Base-by-base conservation (phyloP, 2,113 vertebrate species). In the Pteropus alecto region DNA sequence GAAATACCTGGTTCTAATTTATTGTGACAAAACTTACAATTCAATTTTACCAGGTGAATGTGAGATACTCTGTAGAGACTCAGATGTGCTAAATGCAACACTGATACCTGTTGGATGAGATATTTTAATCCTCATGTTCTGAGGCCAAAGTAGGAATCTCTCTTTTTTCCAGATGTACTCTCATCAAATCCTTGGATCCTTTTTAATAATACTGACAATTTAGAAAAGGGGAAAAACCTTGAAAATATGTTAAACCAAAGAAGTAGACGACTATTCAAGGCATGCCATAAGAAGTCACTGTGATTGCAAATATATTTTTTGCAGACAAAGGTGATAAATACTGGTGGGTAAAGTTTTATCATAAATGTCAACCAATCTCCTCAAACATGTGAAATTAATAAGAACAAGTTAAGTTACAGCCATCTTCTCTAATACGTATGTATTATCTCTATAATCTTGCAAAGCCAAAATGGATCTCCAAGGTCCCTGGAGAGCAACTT, bases 321-420 rank as follows among this genome's bases (percentile, higher is more conserved):
- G 6, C n/a, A 82, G 51, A 82, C 24, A 82, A 63, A 77, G 26
- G 54, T 46, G 15, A 65, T 86, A 79, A 76, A 81, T 54, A 79
- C 9, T 86, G 38, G 51, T 65, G 4, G 56, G 30, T 22, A 1
- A 71, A 60, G 22, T 22, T 33, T 41, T 14, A 91, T 85, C 56
- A 84, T 94, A 68, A 97, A 79, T 92, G 60, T 86, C 43, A 33
- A n/a, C 60, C 46, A 92, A 38, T 95, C 19, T 92, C 67, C 46
- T 81, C 54, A 76, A 24, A 65, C 33, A 63, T 12, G 88, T 63
- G 46, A 43, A 78, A 46, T 74, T 30, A 94, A 84, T 56, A 68
- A 88, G 2, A 96, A 87, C 26, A 82, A 93, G 7, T 58, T 54
- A 7, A 12, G 30, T 67, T 63, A 21, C 48, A 79, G 16, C 13